Evolutionary conservation across 2,797 vertebrate species (phyloP).

Genomic region (Pelodytes ibericus): DNA sequence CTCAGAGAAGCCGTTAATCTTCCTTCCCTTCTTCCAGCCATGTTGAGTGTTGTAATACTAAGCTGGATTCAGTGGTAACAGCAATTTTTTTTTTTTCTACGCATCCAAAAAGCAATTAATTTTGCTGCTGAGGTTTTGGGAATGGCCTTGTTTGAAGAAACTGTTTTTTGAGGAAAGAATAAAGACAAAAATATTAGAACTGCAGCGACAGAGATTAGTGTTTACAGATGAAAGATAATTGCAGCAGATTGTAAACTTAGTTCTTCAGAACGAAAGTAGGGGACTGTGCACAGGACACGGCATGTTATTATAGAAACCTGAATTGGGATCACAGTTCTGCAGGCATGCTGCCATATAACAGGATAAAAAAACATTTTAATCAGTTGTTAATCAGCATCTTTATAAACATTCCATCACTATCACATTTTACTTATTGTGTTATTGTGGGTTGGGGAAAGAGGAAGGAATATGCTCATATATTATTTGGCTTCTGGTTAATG

Average conservation of each 20-base stretch:
- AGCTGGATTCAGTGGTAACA: slow-evolving; percentile 31
- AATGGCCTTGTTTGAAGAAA: slow-evolving; percentile 19
- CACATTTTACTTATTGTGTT: neutral
- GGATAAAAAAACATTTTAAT: slow-evolving; percentile 25
- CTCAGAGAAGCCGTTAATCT: slow-evolving; percentile 16
- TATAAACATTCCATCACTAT: slow-evolving; percentile 8
- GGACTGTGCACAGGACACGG: neutral
- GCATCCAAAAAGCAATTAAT: slow-evolving; percentile 46
- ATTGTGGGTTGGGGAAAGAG: neutral
- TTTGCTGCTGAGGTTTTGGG: slow-evolving; percentile 26
- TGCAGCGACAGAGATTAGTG: slow-evolving; percentile 20
- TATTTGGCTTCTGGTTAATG: slow-evolving; percentile 16
- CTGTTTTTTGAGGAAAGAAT: slow-evolving; percentile 13
- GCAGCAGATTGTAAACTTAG: slow-evolving; percentile 1
- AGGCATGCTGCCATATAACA: neutral
- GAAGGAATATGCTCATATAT: slow-evolving; percentile 12
- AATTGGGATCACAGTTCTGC: neutral
- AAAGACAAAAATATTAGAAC: slow-evolving; percentile 10
- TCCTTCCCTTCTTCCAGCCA: slow-evolving; percentile 9
- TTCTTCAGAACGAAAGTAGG: neutral
- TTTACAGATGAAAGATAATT: slow-evolving; percentile 34
- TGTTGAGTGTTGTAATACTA: slow-evolving; percentile 37
- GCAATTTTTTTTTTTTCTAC: slow-evolving; percentile 6
- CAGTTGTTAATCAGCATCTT: slow-evolving; percentile 25
- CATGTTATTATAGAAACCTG: neutral